Percentiles rank a stretch among this genome's conserved stretches.
Evolutionary conservation across 2,113 vertebrate genomes (phyloP).

Genomic region (Glaucomys volans): DNA sequence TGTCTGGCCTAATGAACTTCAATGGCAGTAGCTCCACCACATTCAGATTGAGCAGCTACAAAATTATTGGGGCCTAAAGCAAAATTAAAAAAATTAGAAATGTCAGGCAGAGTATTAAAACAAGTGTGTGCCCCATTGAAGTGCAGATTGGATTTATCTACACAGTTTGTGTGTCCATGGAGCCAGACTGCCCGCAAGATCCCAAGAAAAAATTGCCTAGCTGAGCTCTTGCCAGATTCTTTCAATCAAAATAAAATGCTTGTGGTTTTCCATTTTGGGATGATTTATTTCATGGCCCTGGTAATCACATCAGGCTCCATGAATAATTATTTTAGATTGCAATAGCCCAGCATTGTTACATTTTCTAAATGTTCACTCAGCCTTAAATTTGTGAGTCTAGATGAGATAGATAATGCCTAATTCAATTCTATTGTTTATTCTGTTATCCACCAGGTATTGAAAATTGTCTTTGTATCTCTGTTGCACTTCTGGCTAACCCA

Average conservation of each 20-base stretch:
- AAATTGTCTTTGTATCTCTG: slow-evolving; percentile 7
- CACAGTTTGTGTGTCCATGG: no score
- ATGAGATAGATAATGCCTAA: neutral
- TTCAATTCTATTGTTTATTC: neutral
- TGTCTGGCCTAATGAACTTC: neutral
- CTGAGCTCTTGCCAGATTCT: neutral
- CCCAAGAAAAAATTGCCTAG: no score
- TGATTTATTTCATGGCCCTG: neutral
- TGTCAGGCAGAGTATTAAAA: neutral
- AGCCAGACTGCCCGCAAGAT: neutral
- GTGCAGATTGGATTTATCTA: neutral
- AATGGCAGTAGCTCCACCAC: neutral
- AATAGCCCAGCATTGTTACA: neutral
- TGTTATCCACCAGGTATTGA: neutral
- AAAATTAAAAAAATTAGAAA: neutral
- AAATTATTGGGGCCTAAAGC: neutral
- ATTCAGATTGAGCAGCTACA: neutral
- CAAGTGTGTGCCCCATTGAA: neutral
- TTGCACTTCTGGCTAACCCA: neutral
- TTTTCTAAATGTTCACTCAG: neutral
- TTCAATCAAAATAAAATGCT: neutral
- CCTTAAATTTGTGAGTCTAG: neutral
- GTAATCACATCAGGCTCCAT: neutral
- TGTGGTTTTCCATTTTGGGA: neutral
- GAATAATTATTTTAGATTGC: neutral